Percentiles rank a stretch among this genome's conserved stretches.
Conservation (phyloP, 2,797 vertebrate species). For the Galagoides demidoff region DNA sequence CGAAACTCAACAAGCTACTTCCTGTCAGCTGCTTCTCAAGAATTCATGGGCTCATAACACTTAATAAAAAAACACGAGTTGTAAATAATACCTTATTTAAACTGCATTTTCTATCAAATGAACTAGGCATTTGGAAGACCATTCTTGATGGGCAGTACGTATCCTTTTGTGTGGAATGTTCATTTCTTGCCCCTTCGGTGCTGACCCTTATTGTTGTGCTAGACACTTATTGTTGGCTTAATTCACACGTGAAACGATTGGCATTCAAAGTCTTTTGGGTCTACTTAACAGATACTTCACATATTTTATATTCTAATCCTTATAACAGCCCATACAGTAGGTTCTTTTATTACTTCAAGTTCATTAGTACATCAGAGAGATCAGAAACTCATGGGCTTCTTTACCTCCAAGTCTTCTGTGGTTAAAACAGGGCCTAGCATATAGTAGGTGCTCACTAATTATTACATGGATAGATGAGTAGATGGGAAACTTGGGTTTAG, state of each 20-base stretch:
- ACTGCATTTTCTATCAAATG: conserved; percentile 46
- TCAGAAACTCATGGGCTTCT: background rate
- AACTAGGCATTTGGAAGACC: conserved; percentile 42
- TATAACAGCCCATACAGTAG: background rate
- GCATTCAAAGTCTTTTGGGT: background rate
- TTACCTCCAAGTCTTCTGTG: background rate
- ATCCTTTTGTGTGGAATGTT: background rate
- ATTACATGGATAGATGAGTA: background rate
- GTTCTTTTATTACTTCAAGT: background rate
- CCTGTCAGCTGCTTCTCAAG: conserved; percentile 71
- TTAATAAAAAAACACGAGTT: conserved; percentile 75
- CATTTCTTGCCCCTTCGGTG: background rate
- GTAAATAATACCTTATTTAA: conserved; percentile 75
- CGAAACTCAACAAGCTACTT: conserved; percentile 71
- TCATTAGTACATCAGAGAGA: background rate
- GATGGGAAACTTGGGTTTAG: background rate
- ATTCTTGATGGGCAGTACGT: background rate
- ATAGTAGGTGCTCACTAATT: background rate
- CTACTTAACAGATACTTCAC: background rate
- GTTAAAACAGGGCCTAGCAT: background rate
- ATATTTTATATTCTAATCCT: background rate
- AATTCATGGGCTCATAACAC: conserved; percentile 52
- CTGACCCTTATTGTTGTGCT: background rate
- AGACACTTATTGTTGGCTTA: background rate
- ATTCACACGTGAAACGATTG: background rate